Evolutionary conservation across 2,888 invertebrate species (phyloP).

Genomic region (Agapetus fuscipes): DNA sequence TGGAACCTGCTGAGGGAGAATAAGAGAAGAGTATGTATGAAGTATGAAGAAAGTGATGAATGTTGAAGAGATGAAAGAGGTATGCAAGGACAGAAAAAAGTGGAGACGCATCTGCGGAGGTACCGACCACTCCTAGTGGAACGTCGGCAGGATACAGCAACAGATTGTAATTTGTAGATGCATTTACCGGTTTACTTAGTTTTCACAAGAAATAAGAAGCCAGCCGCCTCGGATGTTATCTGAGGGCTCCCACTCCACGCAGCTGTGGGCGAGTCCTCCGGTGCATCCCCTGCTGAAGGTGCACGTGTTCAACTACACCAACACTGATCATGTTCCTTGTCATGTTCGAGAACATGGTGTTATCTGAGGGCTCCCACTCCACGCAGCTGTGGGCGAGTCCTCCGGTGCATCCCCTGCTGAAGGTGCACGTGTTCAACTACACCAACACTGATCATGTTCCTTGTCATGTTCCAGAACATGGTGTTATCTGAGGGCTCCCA

Average conservation of each 20-base stretch:
- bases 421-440: constrained; percentile 71
- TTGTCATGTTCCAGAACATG: constrained; percentile 37
- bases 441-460: too few species aligned
- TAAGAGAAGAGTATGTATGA: too few species aligned
- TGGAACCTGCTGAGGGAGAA: too few species aligned
- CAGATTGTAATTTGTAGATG: background rate
- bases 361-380: constrained; percentile 46
- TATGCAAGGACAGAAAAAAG: too few species aligned
- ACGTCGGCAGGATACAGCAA: too few species aligned
- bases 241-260: constrained; percentile 46
- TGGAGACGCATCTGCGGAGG: too few species aligned
- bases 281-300: constrained; percentile 50
- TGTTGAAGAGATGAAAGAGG: too few species aligned
- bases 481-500: constrained; percentile 48
- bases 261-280: constrained; percentile 51
- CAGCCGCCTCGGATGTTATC: too few species aligned
- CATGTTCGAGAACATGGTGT: constrained; percentile 42
- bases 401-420: constrained; percentile 46
- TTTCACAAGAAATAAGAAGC: too few species aligned
- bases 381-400: constrained; percentile 53
- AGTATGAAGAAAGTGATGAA: too few species aligned
- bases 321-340: too few species aligned
- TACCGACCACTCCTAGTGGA: too few species aligned
- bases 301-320: constrained; percentile 76
- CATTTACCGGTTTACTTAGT: background rate